Evolutionary conservation across 2,888 invertebrate species (phyloP), one percentile per base, ranked within the genome.

Genomic region (Pilophorus perplexus): DNA sequence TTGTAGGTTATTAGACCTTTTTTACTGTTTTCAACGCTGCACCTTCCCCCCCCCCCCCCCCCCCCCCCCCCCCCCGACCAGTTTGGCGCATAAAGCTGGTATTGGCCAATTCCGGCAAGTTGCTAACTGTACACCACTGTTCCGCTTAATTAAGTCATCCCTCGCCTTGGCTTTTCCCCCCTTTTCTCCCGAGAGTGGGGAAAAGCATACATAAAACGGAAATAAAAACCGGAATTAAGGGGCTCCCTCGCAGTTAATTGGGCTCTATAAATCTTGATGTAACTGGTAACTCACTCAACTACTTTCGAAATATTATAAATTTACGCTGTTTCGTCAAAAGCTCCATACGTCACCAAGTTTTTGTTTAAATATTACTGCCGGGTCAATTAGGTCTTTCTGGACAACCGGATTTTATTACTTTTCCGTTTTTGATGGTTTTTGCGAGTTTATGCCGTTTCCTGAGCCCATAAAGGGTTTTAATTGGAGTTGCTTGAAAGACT

Each of bases 101-200:
- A 66, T 66, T 66, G 66, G 66, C 66, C 57, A 66, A 66, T 66
- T 66, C 57, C 55, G 66, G 48, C 66, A 54, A 65, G 40, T 65
- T 65, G 64, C 64, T 57, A 66, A 55, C 66, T 59, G 37, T 52
- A 55, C 66, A 37, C 55, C 46, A 38, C 68, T 46, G 66, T 55
- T 59, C 64, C 57, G 59, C 62, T 68, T 68, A 65, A 62, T 64
- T 52, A 55, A 48, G 57, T 64, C 42, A 64, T 48, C 54, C 54
- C 33, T 57, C 60, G 33, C 68, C 40, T 22, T 64, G 37, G 46
- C 64, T 55, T 25, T 57, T 23, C 64, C 48, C 37, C 48, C 52
- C 16, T 64, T 54, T 54, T 52, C n/a, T 52, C 18, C 38, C 37
- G 16, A 18, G 28, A 40, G 8, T 8, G 62, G 37, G 23, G 25